Evolutionary conservation across 2,888 invertebrate genomes (phyloP).

Genomic region (Dichetophora obliterata): DNA sequence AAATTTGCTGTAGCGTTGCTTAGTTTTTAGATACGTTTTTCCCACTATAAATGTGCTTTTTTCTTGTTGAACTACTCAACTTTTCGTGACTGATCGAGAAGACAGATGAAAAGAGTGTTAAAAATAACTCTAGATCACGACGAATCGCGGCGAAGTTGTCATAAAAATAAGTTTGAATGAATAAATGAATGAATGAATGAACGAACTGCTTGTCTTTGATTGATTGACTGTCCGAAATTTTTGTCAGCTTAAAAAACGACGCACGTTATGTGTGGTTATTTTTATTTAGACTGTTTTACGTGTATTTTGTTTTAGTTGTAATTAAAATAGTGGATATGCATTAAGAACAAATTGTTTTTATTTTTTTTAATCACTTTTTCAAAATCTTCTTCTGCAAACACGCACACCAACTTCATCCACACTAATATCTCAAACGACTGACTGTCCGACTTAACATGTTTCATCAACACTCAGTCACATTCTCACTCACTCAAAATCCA

Average conservation of each 20-base stretch:
- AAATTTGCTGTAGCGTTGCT: neutral
- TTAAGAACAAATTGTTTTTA: neutral
- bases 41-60: too few species aligned
- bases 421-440: constrained; percentile 60
- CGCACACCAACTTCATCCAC: constrained; percentile 50
- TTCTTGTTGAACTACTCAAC: too few species aligned
- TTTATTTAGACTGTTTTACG: neutral
- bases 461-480: neutral
- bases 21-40: constrained; percentile 10
- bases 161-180: neutral
- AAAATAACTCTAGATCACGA: neutral
- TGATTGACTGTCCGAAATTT: too few species aligned
- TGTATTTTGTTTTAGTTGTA: neutral
- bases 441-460: constrained; percentile 31
- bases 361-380: neutral
- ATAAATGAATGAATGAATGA: constrained; percentile 22
- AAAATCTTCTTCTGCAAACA: neutral
- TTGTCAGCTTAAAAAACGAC: neutral
- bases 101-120: too few species aligned
- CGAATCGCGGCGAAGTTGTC: constrained; percentile 10
- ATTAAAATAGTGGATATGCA: neutral
- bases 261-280: neutral
- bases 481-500: neutral
- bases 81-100: too few species aligned
- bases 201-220: neutral